Conservation (phyloP, 2,113 vertebrate genomes). For the Gnathonemus echidnorhynchus region DNA sequence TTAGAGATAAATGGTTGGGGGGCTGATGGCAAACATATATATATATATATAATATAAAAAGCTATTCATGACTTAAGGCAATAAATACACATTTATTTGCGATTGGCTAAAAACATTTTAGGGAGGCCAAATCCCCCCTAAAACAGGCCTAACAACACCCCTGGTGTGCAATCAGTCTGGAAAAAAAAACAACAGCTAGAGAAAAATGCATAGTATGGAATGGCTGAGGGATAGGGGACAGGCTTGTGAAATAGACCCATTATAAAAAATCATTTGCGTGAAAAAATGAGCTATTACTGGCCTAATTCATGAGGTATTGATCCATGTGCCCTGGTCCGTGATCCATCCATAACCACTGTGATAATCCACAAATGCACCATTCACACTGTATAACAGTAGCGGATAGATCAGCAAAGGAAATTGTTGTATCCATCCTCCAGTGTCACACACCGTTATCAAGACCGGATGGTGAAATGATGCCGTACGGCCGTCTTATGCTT, state of each 20-base stretch:
- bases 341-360: slow-evolving; percentile 35
- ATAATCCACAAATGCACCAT: neutral
- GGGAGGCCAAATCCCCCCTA: no score
- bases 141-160: no score
- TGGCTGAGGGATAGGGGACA: slow-evolving; percentile 17
- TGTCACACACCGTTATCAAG: neutral
- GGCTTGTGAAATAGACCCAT: slow-evolving; percentile 39
- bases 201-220: slow-evolving; percentile 26
- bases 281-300: slow-evolving; percentile 56
- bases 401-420: neutral
- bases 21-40: no score
- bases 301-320: slow-evolving; percentile 56
- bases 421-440: neutral
- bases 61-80: no score
- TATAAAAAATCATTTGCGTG: slow-evolving; percentile 44
- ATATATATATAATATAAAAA: no score
- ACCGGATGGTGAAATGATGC: neutral
- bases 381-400: neutral
- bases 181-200: slow-evolving; percentile 13
- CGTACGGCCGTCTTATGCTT: neutral
- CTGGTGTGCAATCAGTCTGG: neutral
- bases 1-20: no score
- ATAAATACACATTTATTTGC: no score
- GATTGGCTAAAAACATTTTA: no score
- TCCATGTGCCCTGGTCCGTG: slow-evolving; percentile 40